These are phyloP conservation scores for Pycnomerus fuliginosus DNA, from an alignment of 2,888 invertebrate genomes.

Conservation along the genomic window DNA sequence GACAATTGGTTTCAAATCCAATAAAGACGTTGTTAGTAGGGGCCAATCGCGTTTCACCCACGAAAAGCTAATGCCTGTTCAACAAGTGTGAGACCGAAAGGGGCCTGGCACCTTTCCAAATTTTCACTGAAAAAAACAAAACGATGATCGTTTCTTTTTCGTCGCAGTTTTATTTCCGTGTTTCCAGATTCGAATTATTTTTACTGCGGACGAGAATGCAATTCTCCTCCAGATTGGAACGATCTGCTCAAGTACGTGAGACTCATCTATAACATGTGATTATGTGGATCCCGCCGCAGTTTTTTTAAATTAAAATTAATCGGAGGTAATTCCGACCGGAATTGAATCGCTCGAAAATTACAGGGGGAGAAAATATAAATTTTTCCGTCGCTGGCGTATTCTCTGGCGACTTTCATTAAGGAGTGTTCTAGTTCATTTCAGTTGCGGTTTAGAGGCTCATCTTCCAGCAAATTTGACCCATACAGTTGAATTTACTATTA, in stretches of 20 bases:
- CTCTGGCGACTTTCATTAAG: no score
- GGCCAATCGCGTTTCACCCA: slow-evolving; percentile 20
- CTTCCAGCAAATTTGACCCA: no score
- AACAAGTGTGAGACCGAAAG: slow-evolving; percentile 33
- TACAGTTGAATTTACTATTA: no score
- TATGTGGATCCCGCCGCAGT: slow-evolving; percentile 7
- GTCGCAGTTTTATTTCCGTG: no score
- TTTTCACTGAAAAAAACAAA: slow-evolving; percentile 8
- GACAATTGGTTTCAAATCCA: slow-evolving; percentile 46
- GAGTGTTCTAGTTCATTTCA: no score
- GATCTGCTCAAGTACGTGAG: slow-evolving; percentile 31
- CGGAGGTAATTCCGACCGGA: slow-evolving; percentile 5
- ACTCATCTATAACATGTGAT: slow-evolving; percentile 30
- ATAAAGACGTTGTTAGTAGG: slow-evolving; percentile 33
- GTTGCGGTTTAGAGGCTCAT: no score
- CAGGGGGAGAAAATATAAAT: not conserved
- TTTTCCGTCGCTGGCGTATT: not conserved
- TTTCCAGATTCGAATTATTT: slow-evolving; percentile 29
- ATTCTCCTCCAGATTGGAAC: slow-evolving; percentile 29
- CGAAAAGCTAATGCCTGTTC: slow-evolving; percentile 32
- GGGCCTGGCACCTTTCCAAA: no score
- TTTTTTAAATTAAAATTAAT: slow-evolving; percentile 12
- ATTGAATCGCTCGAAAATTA: no score
- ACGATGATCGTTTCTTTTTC: slow-evolving; percentile 4
- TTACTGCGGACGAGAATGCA: slow-evolving; percentile 27